Base-by-base conservation (phyloP, 2,113 vertebrate genomes). In the Reinhardtius hippoglossoides region DNA sequence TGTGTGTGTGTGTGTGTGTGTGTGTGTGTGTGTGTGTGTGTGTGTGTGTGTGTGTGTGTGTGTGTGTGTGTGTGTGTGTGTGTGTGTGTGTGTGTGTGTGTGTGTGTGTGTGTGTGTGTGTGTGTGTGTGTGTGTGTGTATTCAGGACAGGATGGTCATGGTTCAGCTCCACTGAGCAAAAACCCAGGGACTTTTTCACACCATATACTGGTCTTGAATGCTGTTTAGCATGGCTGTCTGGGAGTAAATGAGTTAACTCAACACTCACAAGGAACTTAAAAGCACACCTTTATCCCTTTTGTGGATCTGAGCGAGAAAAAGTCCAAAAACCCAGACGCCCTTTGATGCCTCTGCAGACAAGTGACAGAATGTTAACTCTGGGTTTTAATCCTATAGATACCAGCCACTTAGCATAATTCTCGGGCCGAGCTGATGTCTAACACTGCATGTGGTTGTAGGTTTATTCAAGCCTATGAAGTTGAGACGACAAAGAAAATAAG, bases 81-180 rank as follows among this genome's bases (percentile, higher is more conserved):
- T 50, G 48, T 21, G 58, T 58, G n/a, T 75, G 61, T 71, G 67
- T 55, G 77, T 73, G 61, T 63, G 31, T 46, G 24, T 67, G 63
- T 31, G 78, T 24, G 52, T 77, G 77, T 74, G 26, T 48, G 46
- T 48, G 46, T 48, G 46, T n/a, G 58, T 58, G n/a, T 75, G 61
- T 71, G 67, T 55, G 77, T 73, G 61, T 63, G 31, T 44, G 24
- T 67, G 63, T 31, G 78, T 24, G 52, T 77, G 77, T 75, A 40
- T 82, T 76, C 31, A 67, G 69, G 73, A 46, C 58, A 74, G 61
- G 65, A 80, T 67, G 74, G 69, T 78, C 61, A 73, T 65, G 77
- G 86, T 81, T 89, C 74, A 80, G 83, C 82, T 84, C 64, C 60
- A 79, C 50, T 82, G 69, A 84, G 58, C 82, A 78, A 67, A 84